phyloP scores from a whole-genome alignment of 2,113 vertebrate species.

The Motacilla alba region DNA sequence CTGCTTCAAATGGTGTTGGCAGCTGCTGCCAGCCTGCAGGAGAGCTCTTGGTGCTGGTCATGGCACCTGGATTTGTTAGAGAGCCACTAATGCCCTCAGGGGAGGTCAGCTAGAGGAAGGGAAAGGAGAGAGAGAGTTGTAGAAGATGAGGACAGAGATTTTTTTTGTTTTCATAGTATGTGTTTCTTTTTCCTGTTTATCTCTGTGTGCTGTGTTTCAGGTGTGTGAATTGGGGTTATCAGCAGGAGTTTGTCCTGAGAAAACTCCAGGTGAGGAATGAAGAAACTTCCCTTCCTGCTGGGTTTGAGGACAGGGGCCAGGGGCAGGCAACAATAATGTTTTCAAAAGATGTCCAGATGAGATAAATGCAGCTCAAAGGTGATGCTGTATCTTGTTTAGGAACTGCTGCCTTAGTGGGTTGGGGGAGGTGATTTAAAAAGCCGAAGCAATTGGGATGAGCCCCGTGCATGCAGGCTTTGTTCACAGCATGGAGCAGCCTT shows the following conservation, averaged over 20 bases:
- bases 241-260: background rate
- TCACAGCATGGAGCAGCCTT: background rate
- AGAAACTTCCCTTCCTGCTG: background rate
- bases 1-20: background rate
- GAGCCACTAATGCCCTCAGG: background rate
- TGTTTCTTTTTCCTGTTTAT: background rate
- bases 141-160: background rate
- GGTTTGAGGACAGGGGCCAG: background rate
- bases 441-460: background rate
- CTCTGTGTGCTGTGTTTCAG: slow-evolving; percentile 2
- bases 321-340: background rate
- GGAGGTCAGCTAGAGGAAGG: background rate
- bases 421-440: background rate
- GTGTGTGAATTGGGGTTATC: background rate
- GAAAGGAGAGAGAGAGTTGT: background rate
- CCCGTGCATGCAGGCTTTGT: background rate
- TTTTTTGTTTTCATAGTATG: background rate
- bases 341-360: background rate
- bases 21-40: background rate
- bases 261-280: background rate
- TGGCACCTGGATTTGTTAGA: background rate
- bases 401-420: background rate
- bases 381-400: background rate
- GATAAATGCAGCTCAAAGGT: background rate
- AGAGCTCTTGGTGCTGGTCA: background rate